Evolutionary conservation across 2,888 invertebrate genomes (phyloP), one percentile per base, ranked within the genome.

Genomic region (Strigamia maritima): DNA sequence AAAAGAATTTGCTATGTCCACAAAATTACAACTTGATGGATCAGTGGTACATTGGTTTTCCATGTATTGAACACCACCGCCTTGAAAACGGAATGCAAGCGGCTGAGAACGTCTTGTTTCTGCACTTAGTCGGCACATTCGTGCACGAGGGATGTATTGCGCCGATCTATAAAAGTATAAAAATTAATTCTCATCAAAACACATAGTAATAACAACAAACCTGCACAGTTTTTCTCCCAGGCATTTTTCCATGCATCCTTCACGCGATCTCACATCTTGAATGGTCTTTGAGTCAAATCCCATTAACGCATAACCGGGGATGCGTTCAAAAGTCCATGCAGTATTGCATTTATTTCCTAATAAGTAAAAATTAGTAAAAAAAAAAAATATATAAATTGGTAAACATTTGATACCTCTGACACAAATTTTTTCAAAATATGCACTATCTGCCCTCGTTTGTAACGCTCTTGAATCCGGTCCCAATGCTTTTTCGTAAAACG

Each of bases 311-410:
- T 91, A 92, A 12, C 94, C 93, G 12, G 92, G 91, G 77, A 92
- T 91, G 83, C 90, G 89, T 84, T 94, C 93, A 78, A 93, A 87
- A 38, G 90, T 89, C 94, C 94, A 94, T 83, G 90, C 89, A 80
- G 90, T 90, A 8, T 86, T 85, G 75, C 87, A 84, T 19, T 81
- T 81, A 0, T 82, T 81, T 2, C 81, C 82, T 81, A 81, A 6
- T 40, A 19, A n/a, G n/a, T n/a, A n/a, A n/a, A n/a, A n/a, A n/a
- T n/a, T n/a, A 16, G 22, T 19, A 7, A 19, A 76, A 75, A 76
- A 7, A 12, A 7, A 2, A 76, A 16, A 38, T 4, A 12, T 76
- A 3, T 3, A 2, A 40, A 19, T 16, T n/a, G 10, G 1, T 28
- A n/a, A 44, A 54, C 49, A 10, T 81, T 80, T 82, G 8, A 35